These are phyloP conservation scores for Drosophila burlai DNA, from an alignment of 1,140 invertebrate genomes.

Conservation along the genomic window DNA sequence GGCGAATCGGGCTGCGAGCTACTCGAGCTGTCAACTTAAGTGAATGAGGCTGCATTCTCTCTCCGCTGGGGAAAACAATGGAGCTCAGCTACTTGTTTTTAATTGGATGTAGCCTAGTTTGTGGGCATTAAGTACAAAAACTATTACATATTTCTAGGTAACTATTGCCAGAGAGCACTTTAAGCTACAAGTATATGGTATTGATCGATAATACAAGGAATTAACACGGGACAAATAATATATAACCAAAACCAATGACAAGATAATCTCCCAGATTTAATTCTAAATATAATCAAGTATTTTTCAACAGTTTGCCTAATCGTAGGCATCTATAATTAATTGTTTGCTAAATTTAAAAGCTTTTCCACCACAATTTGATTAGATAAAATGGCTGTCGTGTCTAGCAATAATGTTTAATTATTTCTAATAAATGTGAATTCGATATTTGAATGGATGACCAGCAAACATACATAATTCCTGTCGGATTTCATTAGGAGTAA, in stretches of 20 bases:
- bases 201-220: neutral
- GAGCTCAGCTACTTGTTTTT: neutral
- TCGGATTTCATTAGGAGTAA: neutral
- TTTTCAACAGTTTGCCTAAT: neutral
- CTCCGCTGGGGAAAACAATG: neutral
- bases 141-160: too few relatives aligned
- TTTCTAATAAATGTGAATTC: constrained; percentile 2
- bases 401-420: constrained; percentile 8
- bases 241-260: neutral
- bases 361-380: constrained; percentile 2
- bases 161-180: neutral
- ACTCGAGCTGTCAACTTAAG: constrained; percentile 25
- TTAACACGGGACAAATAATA: neutral
- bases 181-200: too few relatives aligned
- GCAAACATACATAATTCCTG: neutral
- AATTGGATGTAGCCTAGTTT: constrained; percentile 10
- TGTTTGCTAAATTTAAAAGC: neutral
- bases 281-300: neutral
- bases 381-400: neutral
- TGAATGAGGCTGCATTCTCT: constrained; percentile 16
- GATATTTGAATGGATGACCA: too few relatives aligned
- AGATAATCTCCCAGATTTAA: neutral
- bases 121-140: neutral
- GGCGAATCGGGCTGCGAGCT: constrained; percentile 4
- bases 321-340: neutral